phyloP scores from a whole-genome alignment of 2,797 vertebrate species.

The Periophthalmus magnuspinnatus region DNA sequence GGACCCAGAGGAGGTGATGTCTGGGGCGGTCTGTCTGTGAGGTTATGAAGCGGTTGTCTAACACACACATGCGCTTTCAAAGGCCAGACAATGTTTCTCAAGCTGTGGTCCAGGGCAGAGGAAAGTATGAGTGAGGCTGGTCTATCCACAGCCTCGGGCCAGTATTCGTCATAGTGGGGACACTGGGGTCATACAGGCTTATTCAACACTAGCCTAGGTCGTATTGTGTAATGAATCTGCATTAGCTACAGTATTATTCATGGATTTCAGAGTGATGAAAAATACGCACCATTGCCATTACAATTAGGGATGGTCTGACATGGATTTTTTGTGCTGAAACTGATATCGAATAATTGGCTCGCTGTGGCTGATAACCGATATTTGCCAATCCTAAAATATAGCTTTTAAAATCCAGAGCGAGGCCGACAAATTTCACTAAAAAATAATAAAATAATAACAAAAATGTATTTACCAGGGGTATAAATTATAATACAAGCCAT shows the following conservation, averaged over 20 bases:
- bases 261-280: background rate
- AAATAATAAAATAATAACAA: too few species aligned
- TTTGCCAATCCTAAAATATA: too few species aligned
- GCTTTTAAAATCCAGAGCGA: too few species aligned
- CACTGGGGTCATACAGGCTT: conserved; percentile 65
- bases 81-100: conserved; percentile 31
- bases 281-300: background rate
- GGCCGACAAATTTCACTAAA: too few species aligned
- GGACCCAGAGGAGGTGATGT: conserved; percentile 66
- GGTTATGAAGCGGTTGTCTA: conserved; percentile 54
- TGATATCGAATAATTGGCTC: too few species aligned
- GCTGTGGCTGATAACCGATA: too few species aligned
- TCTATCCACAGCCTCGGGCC: conserved; percentile 63
- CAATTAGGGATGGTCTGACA: background rate
- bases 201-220: conserved; percentile 71
- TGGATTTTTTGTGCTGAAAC: too few species aligned
- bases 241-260: conserved; percentile 28
- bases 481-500: too few species aligned
- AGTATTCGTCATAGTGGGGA: conserved; percentile 63
- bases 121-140: conserved; percentile 49
- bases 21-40: conserved; percentile 50
- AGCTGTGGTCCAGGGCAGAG: conserved; percentile 47
- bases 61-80: conserved; percentile 25
- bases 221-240: conserved; percentile 67
- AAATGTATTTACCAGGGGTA: too few species aligned